phyloP scores from a whole-genome alignment of 2,113 vertebrate species.

The Lophura nycthemera region DNA sequence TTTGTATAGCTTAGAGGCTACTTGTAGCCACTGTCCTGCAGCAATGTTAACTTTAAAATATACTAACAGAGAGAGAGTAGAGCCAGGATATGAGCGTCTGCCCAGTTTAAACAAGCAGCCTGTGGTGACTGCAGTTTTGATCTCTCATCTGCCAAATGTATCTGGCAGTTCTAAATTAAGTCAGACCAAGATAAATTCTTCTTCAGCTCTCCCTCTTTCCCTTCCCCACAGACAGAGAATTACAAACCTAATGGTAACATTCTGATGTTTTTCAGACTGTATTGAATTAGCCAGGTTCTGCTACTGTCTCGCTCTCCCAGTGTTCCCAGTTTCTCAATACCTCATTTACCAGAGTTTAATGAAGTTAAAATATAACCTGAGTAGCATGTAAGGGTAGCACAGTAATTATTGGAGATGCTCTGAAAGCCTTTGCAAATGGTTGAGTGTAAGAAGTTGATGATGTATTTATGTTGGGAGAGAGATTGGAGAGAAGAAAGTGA shows the following conservation, averaged over 20 bases:
- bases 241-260: not conserved
- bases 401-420: not conserved
- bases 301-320: not conserved
- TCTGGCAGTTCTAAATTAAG: not conserved
- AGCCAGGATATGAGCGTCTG: not conserved
- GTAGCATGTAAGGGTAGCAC: not conserved
- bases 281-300: not conserved
- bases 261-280: not conserved
- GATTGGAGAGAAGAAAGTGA: not conserved
- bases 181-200: not conserved
- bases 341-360: not conserved
- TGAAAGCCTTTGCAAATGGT: not conserved
- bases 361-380: not conserved
- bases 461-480: not conserved
- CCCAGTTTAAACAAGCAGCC: not conserved
- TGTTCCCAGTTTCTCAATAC: not conserved
- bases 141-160: not conserved
- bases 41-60: not conserved
- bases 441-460: not conserved
- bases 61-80: not conserved
- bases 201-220: not conserved
- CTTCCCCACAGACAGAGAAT: not conserved
- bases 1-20: conserved; percentile 33
- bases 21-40: not conserved
- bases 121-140: not conserved